Conservation (phyloP, 2,113 vertebrate genomes). For the Trachemys scripta region DNA sequence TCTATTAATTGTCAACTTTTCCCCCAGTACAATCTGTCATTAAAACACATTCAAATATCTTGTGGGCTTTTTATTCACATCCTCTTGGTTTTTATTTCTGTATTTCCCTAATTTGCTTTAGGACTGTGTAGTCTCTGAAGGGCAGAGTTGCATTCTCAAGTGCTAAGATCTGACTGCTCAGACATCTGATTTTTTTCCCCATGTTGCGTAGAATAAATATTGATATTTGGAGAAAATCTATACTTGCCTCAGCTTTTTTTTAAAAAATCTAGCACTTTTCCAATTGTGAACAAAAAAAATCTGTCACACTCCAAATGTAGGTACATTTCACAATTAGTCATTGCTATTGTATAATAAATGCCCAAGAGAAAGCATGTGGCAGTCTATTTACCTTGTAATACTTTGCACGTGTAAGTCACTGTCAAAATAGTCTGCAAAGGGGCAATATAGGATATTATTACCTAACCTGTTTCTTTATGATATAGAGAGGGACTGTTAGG, state of each 20-base stretch:
- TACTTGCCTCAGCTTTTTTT: neutral
- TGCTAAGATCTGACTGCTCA: neutral
- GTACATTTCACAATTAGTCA: neutral
- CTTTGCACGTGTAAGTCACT: neutral
- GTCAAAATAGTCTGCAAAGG: rapidly evolving
- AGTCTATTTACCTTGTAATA: neutral
- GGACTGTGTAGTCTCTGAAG: neutral
- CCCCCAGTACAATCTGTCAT: neutral
- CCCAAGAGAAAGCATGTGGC: neutral
- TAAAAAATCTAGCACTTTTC: neutral
- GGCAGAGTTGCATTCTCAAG: neutral
- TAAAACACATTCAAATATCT: neutral
- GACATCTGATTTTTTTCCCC: neutral
- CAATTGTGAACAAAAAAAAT: neutral
- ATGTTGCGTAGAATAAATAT: rapidly evolving
- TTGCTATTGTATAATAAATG: neutral
- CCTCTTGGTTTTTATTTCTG: neutral
- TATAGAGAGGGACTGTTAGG: neutral
- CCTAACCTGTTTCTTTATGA: neutral
- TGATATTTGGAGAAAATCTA: neutral
- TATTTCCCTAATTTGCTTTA: neutral
- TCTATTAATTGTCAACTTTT: neutral
- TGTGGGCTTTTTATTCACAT: neutral
- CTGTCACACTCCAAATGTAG: neutral
- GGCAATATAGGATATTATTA: neutral